These are phyloP conservation scores for Pheosia tremula DNA, from an alignment of 2,888 invertebrate species.

Conservation along the genomic window DNA sequence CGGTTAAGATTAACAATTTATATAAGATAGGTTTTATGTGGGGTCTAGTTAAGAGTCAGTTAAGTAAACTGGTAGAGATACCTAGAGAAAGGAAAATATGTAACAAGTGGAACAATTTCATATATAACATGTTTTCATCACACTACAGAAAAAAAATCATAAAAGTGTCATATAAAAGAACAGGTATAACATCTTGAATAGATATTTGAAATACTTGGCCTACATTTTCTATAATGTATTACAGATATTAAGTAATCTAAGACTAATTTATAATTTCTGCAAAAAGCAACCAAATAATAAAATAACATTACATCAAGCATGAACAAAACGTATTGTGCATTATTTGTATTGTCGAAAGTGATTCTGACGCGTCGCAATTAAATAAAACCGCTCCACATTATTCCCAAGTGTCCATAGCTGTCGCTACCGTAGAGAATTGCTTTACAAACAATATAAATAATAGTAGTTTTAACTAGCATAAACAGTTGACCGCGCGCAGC, in stretches of 20 bases:
- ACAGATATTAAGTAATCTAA: not conserved
- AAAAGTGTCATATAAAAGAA: not conserved
- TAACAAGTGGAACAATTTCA: too few species aligned
- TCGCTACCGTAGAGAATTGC: constrained; percentile 65
- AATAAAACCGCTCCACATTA: constrained; percentile 50
- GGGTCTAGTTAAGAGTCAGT: too few species aligned
- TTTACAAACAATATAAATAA: constrained; percentile 83
- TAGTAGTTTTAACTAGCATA: constrained; percentile 62
- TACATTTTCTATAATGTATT: not conserved
- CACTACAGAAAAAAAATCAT: too few species aligned
- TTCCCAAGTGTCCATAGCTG: constrained; percentile 46
- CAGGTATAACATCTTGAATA: not conserved
- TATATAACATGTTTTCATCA: too few species aligned
- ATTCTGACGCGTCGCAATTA: not conserved
- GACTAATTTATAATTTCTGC: not conserved
- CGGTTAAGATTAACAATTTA: too few species aligned
- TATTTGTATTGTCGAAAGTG: not conserved
- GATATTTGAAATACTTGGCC: too few species aligned
- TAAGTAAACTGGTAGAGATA: too few species aligned
- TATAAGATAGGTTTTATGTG: too few species aligned
- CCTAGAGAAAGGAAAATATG: too few species aligned
- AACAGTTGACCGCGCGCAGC: constrained; percentile 69
- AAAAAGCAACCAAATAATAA: not conserved
- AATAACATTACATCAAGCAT: not conserved
- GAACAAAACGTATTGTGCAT: constrained; percentile 4